These are phyloP conservation scores for Oreochromis tanganicae DNA, from an alignment of 2,113 vertebrate genomes.

Conservation along the genomic window DNA sequence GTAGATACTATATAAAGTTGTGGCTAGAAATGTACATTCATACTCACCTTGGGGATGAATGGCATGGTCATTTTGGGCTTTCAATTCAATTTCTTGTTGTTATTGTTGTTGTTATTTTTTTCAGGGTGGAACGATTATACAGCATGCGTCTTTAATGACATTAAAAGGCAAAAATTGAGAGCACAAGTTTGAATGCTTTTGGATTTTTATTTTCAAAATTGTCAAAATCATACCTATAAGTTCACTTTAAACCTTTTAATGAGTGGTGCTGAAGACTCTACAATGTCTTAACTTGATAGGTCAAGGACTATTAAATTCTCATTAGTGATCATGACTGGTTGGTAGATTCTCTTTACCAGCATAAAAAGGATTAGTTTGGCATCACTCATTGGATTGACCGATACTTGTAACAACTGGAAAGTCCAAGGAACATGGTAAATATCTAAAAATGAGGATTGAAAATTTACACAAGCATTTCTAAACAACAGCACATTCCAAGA, in stretches of 20 bases:
- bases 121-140: neutral
- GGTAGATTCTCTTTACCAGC: neutral
- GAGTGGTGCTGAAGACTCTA: neutral
- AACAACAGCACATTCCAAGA: neutral
- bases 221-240: neutral
- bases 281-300: neutral
- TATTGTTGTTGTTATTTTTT: too few relatives aligned
- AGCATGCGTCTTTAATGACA: neutral
- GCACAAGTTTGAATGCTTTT: neutral
- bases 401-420: neutral
- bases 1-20: neutral
- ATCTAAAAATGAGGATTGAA: neutral
- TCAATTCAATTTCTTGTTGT: neutral
- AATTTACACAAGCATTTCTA: neutral
- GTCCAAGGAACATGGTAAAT: neutral
- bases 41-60: neutral
- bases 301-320: neutral
- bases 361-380: neutral
- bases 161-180: neutral
- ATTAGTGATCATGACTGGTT: neutral
- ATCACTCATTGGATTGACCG: neutral
- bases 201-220: neutral
- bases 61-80: neutral
- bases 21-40: accelerated
- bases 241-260: neutral